Evolutionary conservation across 2,113 vertebrate species (phyloP), one percentile per base, ranked within the genome.

Genomic region (Nothobranchius furzeri): DNA sequence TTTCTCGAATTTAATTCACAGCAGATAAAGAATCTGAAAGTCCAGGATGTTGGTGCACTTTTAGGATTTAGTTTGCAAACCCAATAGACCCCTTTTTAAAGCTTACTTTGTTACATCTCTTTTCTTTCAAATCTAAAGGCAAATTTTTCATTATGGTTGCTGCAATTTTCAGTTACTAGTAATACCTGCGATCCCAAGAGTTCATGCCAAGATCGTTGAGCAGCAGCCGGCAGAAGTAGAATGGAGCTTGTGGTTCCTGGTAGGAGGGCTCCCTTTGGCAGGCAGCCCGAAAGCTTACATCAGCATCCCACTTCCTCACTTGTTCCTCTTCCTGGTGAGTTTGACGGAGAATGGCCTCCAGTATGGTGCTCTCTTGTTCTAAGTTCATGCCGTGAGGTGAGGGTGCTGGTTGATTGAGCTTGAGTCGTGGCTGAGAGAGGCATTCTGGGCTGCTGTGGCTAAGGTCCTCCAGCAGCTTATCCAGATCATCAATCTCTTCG

Each of bases 181-280:
- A 46, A 57, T 91, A 99, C 98, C 98, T 98, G 90, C 95, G 95
- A 1, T 99, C 97, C 97, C 97, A 98, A 59, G 97, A 98, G 87
- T 98, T 98, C 97, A 99, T 98, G 62, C 98, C 98, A 73, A 99
- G 90, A 85, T 96, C 95, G 24, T 97, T 92, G 1, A 99, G 94
- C 70, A 99, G 81, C 57, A 98, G 90, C 9, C 96, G 93, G 75
- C 97, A 99, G 90, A 98, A 97, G 79, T 98, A 96, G 81, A 98
- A 99, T n/a, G 95, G 93, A 6, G 95, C 95, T 25, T 92, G 95
- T 1, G 95, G 95, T 48, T 96, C 91, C n/a, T 92, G 88, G 2
- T 95, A 93, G 0, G 60, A 71, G 0, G 96, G 96, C 45, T 94
- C 90, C 49, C 85, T 88, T 79, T 97, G 95, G 56, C 47, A 64